A percentile compares a stretch with the other conserved stretches of the same genome.
These are phyloP conservation scores for Tenebrosternarchus preto DNA, from an alignment of 2,113 vertebrate genomes.

Conservation along the genomic window DNA sequence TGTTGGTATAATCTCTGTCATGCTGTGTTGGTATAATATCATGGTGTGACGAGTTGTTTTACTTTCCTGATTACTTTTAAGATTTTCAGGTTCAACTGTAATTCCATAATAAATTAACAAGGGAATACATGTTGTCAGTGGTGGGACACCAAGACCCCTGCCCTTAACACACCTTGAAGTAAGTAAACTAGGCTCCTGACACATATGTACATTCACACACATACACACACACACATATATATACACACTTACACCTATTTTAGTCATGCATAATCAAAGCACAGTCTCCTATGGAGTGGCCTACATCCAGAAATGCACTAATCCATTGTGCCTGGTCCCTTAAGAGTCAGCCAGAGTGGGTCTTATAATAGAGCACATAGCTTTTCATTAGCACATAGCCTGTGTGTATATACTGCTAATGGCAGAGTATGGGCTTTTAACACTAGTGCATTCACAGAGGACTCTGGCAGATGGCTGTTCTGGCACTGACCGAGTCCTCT, in stretches of 20 bases:
- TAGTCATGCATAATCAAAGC: constrained; percentile 75
- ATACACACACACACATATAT: constrained; percentile 40
- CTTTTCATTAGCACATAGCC: constrained; percentile 69
- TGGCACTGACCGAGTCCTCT: constrained; percentile 54
- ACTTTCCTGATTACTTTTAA: constrained; percentile 10
- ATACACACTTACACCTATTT: constrained; percentile 63
- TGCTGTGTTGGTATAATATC: background rate
- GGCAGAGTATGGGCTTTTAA: constrained; percentile 54
- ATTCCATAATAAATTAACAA: constrained; percentile 48
- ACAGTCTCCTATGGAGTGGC: constrained; percentile 69
- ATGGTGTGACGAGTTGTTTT: background rate
- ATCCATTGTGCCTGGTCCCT: constrained; percentile 67
- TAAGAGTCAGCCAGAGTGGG: constrained; percentile 62
- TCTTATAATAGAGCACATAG: constrained; percentile 71
- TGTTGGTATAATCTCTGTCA: no score
- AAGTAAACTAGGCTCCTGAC: constrained; percentile 52
- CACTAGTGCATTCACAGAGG: constrained; percentile 59
- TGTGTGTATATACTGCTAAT: constrained; percentile 49
- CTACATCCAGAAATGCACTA: constrained; percentile 72
- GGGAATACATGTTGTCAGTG: constrained; percentile 57
- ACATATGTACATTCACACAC: constrained; percentile 37
- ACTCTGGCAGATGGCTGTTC: constrained; percentile 58
- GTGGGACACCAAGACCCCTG: constrained; percentile 54
- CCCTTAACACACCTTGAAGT: constrained; percentile 56
- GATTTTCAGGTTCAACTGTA: constrained; percentile 47